A percentile compares a stretch with the other conserved stretches of the same genome.
These are phyloP conservation scores for Alosa sapidissima DNA, from an alignment of 2,797 vertebrate genomes.

Conservation along the genomic window DNA sequence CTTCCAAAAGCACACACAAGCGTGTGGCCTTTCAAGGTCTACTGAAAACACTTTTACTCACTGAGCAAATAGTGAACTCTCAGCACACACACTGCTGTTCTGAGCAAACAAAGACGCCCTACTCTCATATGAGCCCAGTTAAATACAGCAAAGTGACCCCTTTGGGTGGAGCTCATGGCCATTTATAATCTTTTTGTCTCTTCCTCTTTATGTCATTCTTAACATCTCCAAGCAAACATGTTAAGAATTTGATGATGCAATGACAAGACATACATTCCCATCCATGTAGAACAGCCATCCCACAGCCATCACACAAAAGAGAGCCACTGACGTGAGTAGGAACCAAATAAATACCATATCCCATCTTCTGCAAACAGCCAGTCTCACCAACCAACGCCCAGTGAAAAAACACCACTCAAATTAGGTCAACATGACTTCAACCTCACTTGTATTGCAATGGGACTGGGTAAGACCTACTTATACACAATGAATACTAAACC, in stretches of 20 bases:
- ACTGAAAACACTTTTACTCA: not conserved
- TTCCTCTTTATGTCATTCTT: not conserved
- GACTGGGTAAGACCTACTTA: not conserved
- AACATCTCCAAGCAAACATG: not conserved
- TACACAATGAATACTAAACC: not conserved
- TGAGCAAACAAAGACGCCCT: not conserved
- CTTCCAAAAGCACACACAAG: not conserved
- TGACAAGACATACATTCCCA: not conserved
- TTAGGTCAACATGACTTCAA: constrained; percentile 5
- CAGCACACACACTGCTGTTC: not conserved
- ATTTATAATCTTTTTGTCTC: not conserved
- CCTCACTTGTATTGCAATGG: no score
- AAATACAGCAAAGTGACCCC: not conserved
- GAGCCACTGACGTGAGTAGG: not conserved
- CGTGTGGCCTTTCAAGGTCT: not conserved
- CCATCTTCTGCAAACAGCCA: not conserved
- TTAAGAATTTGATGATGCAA: not conserved
- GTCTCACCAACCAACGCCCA: not conserved
- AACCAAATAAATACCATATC: not conserved
- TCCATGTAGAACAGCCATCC: not conserved
- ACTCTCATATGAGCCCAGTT: not conserved
- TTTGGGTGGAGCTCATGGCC: not conserved
- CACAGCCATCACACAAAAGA: not conserved
- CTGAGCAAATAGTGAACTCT: not conserved
- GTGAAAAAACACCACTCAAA: constrained; percentile 6